Evolutionary conservation across 2,113 vertebrate genomes (phyloP), one percentile per base, ranked within the genome.

Genomic region (Solea senegalensis): DNA sequence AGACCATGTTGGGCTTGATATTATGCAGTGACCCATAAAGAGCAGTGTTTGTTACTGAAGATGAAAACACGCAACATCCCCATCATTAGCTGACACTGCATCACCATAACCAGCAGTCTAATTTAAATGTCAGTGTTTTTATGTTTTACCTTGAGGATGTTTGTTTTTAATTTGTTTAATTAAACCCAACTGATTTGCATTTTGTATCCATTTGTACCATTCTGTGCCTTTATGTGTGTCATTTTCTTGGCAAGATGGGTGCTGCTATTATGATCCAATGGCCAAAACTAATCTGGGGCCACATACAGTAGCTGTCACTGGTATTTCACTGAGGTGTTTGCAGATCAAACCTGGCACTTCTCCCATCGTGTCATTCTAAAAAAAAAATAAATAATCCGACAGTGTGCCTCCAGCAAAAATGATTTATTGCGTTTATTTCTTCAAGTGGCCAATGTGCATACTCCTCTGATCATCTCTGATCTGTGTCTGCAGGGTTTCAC

Each of bases 251-350:
- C 45, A 71, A 71, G 12, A 71, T 55, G 10, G 55, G 15, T 7
- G 27, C 16, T 68, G 49, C 27, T 74, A 21, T 78, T 21, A 46
- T 16, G 11, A 53, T 65, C 12, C 52, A 11, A 27, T 4, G 57
- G 56, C 8, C 7, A 46, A 48, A 74, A 58, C 13, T 50, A 61
- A 72, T 54, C 51, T 27, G 11, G 9, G 12, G 27, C 8, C 59
- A 51, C 21, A 49, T 66, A 54, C 73, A 44, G 21, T 21, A 34
- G 34, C 3, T 44, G 15, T 21, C 26, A 65, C 26, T 71, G 65
- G n/a, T 51, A 63, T 54, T 81, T 76, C 26, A 63, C 44, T 65
- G 15, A 68, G 62, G 46, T n/a, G n/a, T 82, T 72, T 72, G 55
- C 55, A 74, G 61, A 60, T 69, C 41, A 73, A 46, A 58, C 50